Conservation (phyloP, 1,140 invertebrate genomes). For the Idris sp. region DNA sequence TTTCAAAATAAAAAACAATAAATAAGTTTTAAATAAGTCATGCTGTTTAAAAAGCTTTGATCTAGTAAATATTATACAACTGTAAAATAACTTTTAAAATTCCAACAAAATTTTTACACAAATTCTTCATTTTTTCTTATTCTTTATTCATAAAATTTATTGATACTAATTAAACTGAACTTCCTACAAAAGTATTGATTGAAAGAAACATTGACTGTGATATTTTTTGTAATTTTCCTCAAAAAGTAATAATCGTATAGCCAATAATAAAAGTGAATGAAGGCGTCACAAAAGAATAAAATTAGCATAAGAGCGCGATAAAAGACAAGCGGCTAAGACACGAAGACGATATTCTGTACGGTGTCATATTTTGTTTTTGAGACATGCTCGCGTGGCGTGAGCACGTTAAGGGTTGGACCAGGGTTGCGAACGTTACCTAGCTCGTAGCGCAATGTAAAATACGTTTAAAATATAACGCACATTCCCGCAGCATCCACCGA, state of each 20-base stretch:
- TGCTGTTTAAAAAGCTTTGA: too few relatives aligned
- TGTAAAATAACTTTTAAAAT: too few relatives aligned
- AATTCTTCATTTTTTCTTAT: too few relatives aligned
- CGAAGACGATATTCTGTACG: constrained; percentile 63
- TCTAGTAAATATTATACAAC: too few relatives aligned
- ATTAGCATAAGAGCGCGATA: constrained; percentile 65
- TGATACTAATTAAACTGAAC: too few relatives aligned
- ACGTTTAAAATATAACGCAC: constrained; percentile 63
- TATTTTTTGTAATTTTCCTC: constrained; percentile 37
- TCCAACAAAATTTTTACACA: too few relatives aligned
- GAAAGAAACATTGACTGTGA: constrained; percentile 21
- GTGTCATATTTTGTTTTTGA: constrained; percentile 65
- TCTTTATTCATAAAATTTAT: too few relatives aligned
- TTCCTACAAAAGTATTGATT: too few relatives aligned
- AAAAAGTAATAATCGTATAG: constrained; percentile 44
- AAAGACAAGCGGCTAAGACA: constrained; percentile 63
- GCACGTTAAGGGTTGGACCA: constrained; percentile 64
- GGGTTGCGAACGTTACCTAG: constrained; percentile 48
- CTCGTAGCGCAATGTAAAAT: constrained; percentile 49
- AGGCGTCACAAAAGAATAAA: constrained; percentile 48
- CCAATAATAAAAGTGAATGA: constrained; percentile 29
- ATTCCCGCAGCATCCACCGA: constrained; percentile 48
- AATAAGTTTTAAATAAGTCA: too few relatives aligned
- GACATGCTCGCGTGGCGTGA: constrained; percentile 54
- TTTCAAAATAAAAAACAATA: too few relatives aligned